phyloP scores from a whole-genome alignment of 1,140 invertebrate genomes.

The Piezodorus guildinii region DNA sequence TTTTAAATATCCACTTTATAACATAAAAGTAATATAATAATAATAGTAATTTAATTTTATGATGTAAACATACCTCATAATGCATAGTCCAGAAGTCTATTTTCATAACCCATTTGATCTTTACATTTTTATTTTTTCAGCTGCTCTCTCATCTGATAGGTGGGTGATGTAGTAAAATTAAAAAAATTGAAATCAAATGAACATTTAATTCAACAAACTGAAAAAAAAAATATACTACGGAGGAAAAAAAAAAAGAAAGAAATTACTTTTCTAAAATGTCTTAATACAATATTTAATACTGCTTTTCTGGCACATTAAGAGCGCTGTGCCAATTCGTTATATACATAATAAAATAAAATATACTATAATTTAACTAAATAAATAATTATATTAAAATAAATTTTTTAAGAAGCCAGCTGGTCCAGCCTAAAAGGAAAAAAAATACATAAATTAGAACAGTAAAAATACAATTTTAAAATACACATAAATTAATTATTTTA shows the following conservation, averaged over 20 bases:
- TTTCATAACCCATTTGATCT: too few relatives aligned
- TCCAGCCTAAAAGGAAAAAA: slow-evolving; percentile 33
- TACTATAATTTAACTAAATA: slow-evolving; percentile 14
- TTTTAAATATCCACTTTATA: too few relatives aligned
- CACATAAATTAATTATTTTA: background rate
- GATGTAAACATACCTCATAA: too few relatives aligned
- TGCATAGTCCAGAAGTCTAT: too few relatives aligned
- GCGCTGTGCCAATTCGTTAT: background rate
- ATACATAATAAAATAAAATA: background rate
- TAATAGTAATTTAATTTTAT: too few relatives aligned
- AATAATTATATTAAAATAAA: slow-evolving; percentile 33
- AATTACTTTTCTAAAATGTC: background rate
- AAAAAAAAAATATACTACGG: background rate
- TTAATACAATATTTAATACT: slow-evolving; percentile 13
- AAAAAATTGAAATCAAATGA: background rate
- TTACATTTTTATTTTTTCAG: background rate
- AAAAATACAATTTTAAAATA: slow-evolving; percentile 25
- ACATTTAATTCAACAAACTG: background rate
- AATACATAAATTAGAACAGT: slow-evolving; percentile 21
- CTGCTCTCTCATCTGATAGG: slow-evolving; percentile 16
- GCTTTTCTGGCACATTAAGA: slow-evolving; percentile 1
- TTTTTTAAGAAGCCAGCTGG: slow-evolving; percentile 36
- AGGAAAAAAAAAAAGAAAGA: background rate
- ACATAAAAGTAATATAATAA: too few relatives aligned
- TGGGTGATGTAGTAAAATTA: background rate